Evolutionary conservation across 2,113 vertebrate genomes (phyloP), one percentile per base, ranked within the genome.

Genomic region (Rhabdomys dilectus): DNA sequence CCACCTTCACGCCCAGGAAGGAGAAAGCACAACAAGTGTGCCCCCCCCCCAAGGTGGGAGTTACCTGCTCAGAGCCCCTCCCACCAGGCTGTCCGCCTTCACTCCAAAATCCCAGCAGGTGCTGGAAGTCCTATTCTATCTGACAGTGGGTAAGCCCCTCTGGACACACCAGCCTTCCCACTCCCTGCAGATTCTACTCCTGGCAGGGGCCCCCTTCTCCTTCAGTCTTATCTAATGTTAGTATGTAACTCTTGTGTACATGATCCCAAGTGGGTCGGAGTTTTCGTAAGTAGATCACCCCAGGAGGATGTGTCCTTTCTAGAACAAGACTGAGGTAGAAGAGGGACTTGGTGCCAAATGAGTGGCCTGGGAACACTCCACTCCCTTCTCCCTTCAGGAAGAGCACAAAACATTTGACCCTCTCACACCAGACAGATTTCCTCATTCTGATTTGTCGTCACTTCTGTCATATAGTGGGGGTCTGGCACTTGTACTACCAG

Each of bases 181-280:
- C 3, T 6, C 86, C 36, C 2, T 58, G 88, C 58, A 76, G 60
- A 84, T 51, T 90, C 97, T 66, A 75, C 78, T 87, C 36, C 80
- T 72, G 92, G 92, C 70, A 92, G 17, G 15, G 68, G 51, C 24
- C 31, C 24, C 34, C 21, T 29, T 60, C 75, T 93, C 68, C 73
- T 75, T 16, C 19, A 60, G 91, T 88, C 78, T 5, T 84, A 91
- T 85, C 89, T 94, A 77, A 72, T 76, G 51, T 29, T 80, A 60
- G 64, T 68, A 56, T 93, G 76, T 92, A 93, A 94, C n/a, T 91
- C 70, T 86, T 16, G 82, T 85, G 81, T 86, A 92, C 91, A 70
- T n/a, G 70, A 88, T 51, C 95, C 89, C 93, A 68, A 16, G 80
- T 72, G 77, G 89, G 89, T 82, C 76, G 60, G 96, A 95, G 96